Conservation (phyloP, 64 coral and sea anemone species). For the Cladopsammia gracilis region DNA sequence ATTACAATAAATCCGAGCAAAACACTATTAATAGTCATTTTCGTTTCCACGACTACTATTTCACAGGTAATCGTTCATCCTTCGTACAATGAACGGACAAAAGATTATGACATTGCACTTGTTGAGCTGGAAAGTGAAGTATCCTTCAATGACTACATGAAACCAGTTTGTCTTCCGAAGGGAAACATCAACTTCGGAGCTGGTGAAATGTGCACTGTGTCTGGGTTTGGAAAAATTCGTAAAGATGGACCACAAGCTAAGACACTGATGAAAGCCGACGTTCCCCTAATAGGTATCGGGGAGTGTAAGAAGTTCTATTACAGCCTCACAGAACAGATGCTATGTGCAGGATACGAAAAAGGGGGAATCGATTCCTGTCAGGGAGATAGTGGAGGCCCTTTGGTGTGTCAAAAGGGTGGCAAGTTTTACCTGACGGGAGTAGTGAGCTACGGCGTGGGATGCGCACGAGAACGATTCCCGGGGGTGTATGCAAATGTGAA, state of each 20-base stretch:
- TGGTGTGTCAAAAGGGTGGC: conserved; percentile 12
- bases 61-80: conserved; percentile 34
- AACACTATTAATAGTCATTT: too few species aligned
- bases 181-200: not conserved
- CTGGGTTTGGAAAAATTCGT: conserved; percentile 5
- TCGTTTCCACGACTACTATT: too few species aligned
- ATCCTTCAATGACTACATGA: conserved; percentile 11
- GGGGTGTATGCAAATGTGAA: conserved; percentile 13
- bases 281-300: not conserved
- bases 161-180: conserved; percentile 40
- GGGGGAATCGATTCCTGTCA: conserved; percentile 1
- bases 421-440: conserved; percentile 21
- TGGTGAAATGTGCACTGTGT: conserved; percentile 22
- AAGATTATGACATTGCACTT: conserved; percentile 14
- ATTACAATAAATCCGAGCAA: too few species aligned
- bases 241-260: not conserved
- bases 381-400: conserved; percentile 37
- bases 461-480: not conserved
- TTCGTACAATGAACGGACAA: not conserved
- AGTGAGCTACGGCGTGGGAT: conserved; percentile 4
- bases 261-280: not conserved
- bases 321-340: not conserved
- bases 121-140: conserved; percentile 13
- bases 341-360: conserved; percentile 1
- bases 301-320: not conserved